phyloP scores from a whole-genome alignment of 2,888 invertebrate species.

The Leptopilina drosophilae region DNA sequence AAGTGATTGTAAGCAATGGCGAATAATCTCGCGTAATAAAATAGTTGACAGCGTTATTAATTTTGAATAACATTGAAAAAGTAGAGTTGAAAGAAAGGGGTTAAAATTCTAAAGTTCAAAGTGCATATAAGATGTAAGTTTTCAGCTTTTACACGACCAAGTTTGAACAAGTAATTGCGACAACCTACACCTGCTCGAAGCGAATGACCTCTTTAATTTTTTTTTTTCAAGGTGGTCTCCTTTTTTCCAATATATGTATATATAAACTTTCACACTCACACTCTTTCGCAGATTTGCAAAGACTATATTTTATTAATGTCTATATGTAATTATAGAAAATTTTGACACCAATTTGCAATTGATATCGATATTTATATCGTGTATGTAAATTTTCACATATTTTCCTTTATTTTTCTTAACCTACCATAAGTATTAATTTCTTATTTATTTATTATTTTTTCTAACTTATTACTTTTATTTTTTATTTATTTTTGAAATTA shows the following conservation, averaged over 20 bases:
- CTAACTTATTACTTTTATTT: too few species aligned
- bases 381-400: too few species aligned
- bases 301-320: too few species aligned
- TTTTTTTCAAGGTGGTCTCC: constrained; percentile 8
- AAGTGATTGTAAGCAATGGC: background rate
- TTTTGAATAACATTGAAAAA: background rate
- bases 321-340: too few species aligned
- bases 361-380: too few species aligned
- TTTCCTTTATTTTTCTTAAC: too few species aligned
- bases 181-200: constrained; percentile 13
- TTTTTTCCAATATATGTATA: background rate
- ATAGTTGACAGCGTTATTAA: background rate
- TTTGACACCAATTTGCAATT: too few species aligned
- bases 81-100: background rate
- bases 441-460: too few species aligned
- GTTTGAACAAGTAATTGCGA: constrained; percentile 17
- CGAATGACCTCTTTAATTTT: constrained; percentile 28
- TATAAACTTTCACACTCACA: too few species aligned
- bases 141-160: constrained; percentile 3
- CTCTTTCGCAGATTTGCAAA: too few species aligned
- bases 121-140: constrained; percentile 5
- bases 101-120: background rate
- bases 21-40: background rate
- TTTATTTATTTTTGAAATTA: too few species aligned
- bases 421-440: too few species aligned